Conservation (phyloP, 1,140 invertebrate genomes). For the Tetramorium parvispinum region DNA sequence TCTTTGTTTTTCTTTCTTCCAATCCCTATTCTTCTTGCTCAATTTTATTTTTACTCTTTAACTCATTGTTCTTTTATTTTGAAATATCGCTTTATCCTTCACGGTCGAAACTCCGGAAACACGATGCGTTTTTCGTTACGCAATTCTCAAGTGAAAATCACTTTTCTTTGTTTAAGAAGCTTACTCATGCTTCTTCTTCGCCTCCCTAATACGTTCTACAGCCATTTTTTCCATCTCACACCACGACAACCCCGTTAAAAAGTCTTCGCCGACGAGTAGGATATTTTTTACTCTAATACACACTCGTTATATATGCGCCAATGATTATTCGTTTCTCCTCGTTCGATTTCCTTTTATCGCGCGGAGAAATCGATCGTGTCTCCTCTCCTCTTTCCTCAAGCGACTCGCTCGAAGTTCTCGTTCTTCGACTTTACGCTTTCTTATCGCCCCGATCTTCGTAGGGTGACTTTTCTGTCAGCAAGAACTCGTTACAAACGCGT, state of each 20-base stretch:
- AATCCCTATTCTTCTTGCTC: background rate
- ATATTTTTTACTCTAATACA: slow-evolving; percentile 24
- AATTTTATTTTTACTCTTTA: background rate
- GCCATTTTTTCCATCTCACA: background rate
- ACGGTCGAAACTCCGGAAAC: slow-evolving; percentile 9
- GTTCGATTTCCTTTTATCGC: slow-evolving; percentile 33
- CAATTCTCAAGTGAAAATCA: slow-evolving; percentile 44
- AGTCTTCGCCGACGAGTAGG: background rate
- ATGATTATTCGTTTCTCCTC: slow-evolving; percentile 6
- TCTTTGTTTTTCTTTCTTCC: slow-evolving; percentile 15
- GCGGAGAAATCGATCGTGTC: slow-evolving; percentile 32
- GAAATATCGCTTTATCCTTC: slow-evolving; percentile 10
- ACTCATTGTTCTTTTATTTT: slow-evolving; percentile 11
- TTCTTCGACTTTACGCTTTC: slow-evolving; percentile 40
- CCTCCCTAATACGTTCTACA: background rate
- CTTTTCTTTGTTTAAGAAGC: slow-evolving; percentile 52
- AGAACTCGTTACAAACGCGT: slow-evolving; percentile 35
- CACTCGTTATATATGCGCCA: slow-evolving; percentile 41
- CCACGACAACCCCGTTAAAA: slow-evolving; percentile 17
- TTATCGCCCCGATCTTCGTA: slow-evolving; percentile 24
- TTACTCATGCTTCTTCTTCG: slow-evolving; percentile 25
- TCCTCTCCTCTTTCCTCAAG: background rate
- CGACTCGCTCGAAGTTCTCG: slow-evolving; percentile 7
- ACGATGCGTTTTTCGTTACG: slow-evolving; percentile 52
- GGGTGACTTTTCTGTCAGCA: slow-evolving; percentile 23